Evolutionary conservation across 2,888 invertebrate genomes (phyloP).

Genomic region (Criorhina ranunculi): DNA sequence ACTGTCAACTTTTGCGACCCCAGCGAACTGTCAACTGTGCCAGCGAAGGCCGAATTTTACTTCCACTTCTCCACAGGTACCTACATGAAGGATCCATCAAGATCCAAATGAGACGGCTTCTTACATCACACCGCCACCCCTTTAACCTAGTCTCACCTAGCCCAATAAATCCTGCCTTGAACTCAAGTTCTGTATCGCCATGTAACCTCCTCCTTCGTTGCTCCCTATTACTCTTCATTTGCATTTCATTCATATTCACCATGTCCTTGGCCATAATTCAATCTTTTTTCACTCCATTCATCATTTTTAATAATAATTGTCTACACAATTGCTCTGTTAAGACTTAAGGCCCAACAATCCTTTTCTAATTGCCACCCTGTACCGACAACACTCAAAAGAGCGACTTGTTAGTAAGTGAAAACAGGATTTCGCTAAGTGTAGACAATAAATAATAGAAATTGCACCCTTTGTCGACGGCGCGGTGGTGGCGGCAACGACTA

Average conservation of each 20-base stretch:
- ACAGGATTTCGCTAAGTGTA: conserved; percentile 55
- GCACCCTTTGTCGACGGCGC: conserved; percentile 33
- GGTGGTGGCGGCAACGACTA: background rate
- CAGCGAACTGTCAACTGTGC: too few relatives aligned
- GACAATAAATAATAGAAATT: conserved; percentile 61
- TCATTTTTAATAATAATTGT: conserved; percentile 34
- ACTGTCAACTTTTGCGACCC: too few relatives aligned
- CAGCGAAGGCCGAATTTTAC: too few relatives aligned
- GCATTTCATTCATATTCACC: background rate
- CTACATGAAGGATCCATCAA: too few relatives aligned
- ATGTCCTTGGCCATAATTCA: background rate
- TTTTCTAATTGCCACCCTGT: conserved; percentile 45
- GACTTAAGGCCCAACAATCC: conserved; percentile 36
- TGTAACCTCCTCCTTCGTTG: too few relatives aligned
- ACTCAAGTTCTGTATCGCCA: too few relatives aligned
- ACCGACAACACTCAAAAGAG: background rate
- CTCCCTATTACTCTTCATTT: too few relatives aligned
- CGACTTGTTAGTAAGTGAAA: conserved; percentile 51
- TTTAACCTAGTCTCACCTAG: too few relatives aligned
- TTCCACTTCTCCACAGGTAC: too few relatives aligned
- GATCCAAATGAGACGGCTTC: too few relatives aligned
- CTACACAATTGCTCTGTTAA: conserved; percentile 25
- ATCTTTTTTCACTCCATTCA: conserved; percentile 1
- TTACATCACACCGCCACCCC: too few relatives aligned
- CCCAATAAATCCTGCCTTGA: too few relatives aligned